phyloP scores from a whole-genome alignment of 2,888 invertebrate genomes.

The Conus canariensis region DNA sequence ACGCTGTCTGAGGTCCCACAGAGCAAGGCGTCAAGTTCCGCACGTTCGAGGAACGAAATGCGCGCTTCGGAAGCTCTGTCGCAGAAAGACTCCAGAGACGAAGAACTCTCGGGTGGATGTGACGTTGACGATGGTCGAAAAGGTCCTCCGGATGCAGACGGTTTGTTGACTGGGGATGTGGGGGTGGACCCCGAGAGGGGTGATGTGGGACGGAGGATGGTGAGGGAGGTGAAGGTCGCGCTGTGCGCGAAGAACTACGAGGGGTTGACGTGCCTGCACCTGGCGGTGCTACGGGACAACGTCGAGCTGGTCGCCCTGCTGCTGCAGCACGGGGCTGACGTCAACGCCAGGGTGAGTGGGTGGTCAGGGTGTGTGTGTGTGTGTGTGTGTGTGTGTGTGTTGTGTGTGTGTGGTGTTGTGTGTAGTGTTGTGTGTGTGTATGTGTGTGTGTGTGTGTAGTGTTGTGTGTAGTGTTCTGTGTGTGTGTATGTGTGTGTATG shows the following conservation, averaged over 20 bases:
- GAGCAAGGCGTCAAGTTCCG: not conserved
- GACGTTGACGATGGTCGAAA: not conserved
- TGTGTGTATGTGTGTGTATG: not conserved
- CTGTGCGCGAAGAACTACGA: slow-evolving; percentile 42
- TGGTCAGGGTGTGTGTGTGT: not conserved
- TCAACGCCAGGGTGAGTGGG: slow-evolving; percentile 39
- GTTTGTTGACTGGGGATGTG: not conserved
- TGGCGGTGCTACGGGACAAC: slow-evolving; percentile 38
- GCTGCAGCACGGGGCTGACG: slow-evolving; percentile 44
- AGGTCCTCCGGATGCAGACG: not conserved
- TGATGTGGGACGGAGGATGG: not conserved
- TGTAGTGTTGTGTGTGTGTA: too few relatives aligned
- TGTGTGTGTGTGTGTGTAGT: too few relatives aligned
- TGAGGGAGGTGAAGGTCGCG: slow-evolving; percentile 21
- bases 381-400: not conserved
- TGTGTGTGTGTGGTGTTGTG: not conserved
- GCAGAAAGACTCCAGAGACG: not conserved
- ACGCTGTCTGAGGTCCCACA: not conserved
- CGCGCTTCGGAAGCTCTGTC: not conserved
- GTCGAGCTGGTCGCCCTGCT: slow-evolving; percentile 42
- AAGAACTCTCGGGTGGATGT: not conserved
- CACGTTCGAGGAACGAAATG: not conserved
- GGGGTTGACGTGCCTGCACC: slow-evolving; percentile 51
- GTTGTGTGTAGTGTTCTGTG: not conserved
- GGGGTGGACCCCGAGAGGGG: not conserved